Percentiles rank a stretch among this genome's conserved stretches.
Evolutionary conservation across 1,140 invertebrate species (phyloP).

Genomic region (Lepidurus arcticus): DNA sequence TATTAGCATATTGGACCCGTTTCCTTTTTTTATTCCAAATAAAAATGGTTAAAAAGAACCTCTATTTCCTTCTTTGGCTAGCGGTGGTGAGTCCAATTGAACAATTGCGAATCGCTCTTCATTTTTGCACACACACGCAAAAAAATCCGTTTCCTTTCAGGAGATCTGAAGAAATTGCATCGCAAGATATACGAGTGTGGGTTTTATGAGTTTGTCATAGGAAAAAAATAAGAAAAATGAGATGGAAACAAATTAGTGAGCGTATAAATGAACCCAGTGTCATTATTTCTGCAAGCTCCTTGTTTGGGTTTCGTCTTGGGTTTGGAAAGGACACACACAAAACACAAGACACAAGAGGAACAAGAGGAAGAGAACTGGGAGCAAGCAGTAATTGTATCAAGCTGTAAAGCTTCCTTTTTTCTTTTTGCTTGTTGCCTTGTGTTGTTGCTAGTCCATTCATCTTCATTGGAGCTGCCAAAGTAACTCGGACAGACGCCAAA

Average conservation of each 20-base stretch:
- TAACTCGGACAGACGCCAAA: slow-evolving; percentile 21
- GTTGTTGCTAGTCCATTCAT: slow-evolving; percentile 10
- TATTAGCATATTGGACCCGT: neutral
- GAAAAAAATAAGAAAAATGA: slow-evolving; percentile 15
- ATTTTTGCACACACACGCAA: too few species aligned
- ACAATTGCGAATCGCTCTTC: too few species aligned
- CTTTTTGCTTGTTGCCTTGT: neutral
- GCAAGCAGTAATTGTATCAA: slow-evolving; percentile 10
- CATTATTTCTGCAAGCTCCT: slow-evolving; percentile 1
- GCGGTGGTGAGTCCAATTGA: too few species aligned
- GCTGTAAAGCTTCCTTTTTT: slow-evolving; percentile 15
- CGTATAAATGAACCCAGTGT: neutral
- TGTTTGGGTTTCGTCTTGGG: neutral
- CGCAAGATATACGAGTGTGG: neutral
- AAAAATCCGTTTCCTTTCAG: neutral
- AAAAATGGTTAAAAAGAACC: too few species aligned
- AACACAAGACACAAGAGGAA: neutral
- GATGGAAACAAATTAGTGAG: neutral
- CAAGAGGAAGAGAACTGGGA: neutral
- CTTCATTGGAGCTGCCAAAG: slow-evolving; percentile 21
- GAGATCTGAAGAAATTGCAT: neutral
- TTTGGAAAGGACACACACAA: neutral
- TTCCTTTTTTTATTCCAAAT: too few species aligned
- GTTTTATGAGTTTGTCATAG: neutral
- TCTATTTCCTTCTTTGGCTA: too few species aligned